Conservation (phyloP, 2,113 vertebrate species). For the Ramphastos sulfuratus region DNA sequence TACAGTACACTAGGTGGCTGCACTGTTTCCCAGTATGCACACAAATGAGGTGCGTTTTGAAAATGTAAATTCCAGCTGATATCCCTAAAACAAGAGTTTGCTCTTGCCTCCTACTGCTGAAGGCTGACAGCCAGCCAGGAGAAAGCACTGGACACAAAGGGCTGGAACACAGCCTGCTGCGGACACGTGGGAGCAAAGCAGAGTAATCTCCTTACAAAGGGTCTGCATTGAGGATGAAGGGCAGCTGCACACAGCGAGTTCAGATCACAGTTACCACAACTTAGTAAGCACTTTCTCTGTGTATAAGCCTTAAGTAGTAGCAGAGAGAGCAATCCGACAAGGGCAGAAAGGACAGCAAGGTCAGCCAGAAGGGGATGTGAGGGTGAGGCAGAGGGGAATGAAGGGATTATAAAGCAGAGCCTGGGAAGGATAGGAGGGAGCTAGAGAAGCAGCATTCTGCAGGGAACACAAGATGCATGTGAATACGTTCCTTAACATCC, state of each 20-base stretch:
- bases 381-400: neutral
- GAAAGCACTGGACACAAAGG: neutral
- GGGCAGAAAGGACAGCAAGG: constrained; percentile 28
- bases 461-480: neutral
- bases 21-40: neutral
- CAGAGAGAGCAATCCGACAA: constrained; percentile 18
- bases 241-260: neutral
- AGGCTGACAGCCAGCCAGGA: neutral
- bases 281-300: neutral
- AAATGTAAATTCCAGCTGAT: neutral
- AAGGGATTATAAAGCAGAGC: neutral
- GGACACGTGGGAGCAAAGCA: neutral
- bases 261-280: neutral
- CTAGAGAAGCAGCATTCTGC: neutral
- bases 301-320: constrained; percentile 9
- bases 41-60: neutral
- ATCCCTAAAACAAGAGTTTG: neutral
- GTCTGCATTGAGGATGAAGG: neutral
- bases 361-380: constrained; percentile 16
- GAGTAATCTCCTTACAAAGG: neutral
- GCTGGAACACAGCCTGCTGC: neutral
- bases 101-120: neutral
- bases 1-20: neutral
- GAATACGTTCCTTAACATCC: neutral
- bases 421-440: neutral